phyloP scores from a whole-genome alignment of 2,888 invertebrate genomes.

The Scaptomyza polygonia region DNA sequence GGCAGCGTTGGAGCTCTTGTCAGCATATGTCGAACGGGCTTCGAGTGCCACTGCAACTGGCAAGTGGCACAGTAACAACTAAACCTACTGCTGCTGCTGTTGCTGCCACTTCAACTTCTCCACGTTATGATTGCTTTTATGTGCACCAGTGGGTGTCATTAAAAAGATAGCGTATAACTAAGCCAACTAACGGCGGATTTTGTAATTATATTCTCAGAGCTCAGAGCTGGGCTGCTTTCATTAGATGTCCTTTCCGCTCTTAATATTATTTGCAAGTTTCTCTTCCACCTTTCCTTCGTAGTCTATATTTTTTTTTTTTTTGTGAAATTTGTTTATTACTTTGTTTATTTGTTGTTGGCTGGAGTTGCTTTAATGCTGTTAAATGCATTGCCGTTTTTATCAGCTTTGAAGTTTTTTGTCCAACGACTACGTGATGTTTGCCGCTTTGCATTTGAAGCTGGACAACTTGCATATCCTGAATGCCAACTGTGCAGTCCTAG shows the following conservation, averaged over 20 bases:
- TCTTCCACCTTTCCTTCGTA: constrained; percentile 7
- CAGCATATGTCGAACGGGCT: constrained; percentile 69
- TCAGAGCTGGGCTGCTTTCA: constrained; percentile 27
- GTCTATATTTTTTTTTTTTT: constrained; percentile 22
- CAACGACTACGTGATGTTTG: constrained; percentile 47
- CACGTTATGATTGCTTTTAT: constrained; percentile 51
- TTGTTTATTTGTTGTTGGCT: constrained; percentile 13
- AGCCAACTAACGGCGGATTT: constrained; percentile 55
- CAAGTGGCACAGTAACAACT: constrained; percentile 46
- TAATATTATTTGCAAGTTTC: constrained; percentile 59
- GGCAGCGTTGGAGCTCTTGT: constrained; percentile 64
- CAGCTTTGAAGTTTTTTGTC: constrained; percentile 51
- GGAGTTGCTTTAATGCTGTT: constrained; percentile 56
- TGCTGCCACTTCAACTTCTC: constrained; percentile 22
- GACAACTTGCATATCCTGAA: constrained; percentile 49
- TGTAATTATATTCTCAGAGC: constrained; percentile 41
- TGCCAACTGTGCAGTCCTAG: constrained; percentile 24
- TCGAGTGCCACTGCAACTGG: constrained; percentile 48
- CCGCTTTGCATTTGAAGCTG: constrained; percentile 65
- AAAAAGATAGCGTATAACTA: constrained; percentile 55
- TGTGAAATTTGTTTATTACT: constrained; percentile 61
- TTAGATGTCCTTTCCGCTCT: constrained; percentile 38
- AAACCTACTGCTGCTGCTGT: constrained; percentile 1
- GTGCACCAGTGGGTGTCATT: constrained; percentile 59
- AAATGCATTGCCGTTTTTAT: constrained; percentile 75